Base-by-base conservation (phyloP, 2,113 vertebrate species). In the Pomatostomus ruficeps region DNA sequence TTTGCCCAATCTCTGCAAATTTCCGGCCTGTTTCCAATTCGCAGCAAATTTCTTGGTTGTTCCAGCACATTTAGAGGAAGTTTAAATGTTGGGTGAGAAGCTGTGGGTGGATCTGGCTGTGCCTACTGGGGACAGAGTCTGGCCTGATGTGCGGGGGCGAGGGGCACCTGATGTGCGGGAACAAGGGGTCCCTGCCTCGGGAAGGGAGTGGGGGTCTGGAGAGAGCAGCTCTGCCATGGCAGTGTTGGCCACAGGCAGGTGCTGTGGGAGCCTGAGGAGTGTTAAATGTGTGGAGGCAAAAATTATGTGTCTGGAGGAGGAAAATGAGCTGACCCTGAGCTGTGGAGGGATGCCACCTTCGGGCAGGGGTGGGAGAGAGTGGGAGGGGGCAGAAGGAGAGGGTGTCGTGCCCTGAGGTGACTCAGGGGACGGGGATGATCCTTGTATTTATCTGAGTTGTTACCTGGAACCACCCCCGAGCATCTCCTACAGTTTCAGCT, bases 361-460 rank as follows among this genome's bases (percentile, higher is more conserved):
- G 74, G 65, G 59, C 78, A 63, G 46, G 28, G 51, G 9, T 5
- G 6, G 20, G 18, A 0, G 8, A 15, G 46, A 36, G 20, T 0
- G 5, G 21, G 14, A 31, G 25, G 8, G 11, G 7, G 35, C 14
- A 22, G 57, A 4, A 26, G 77, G 5, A 45, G 31, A 35, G 24
- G 25, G 7, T 38, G 23, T 25, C 2, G 2, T 28, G 13, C 68
- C 43, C 24, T 5, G n/a, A 25, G 55, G 59, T 31, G 25, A 2
- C 55, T 2, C 14, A 23, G 9, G n/a, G 20, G 18, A 3, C 48
- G 54, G 54, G 58, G 22, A 2, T 46, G 7, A 5, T 46, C 62
- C 40, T 5, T 4, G 33, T 12, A 0, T 4, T 63, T 15, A 5
- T 1, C 65, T 42, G 38, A 40, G 1, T 18, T 0, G 0, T 46